A percentile compares a stretch with the other conserved stretches of the same genome.
Evolutionary conservation across 2,888 invertebrate genomes (phyloP).

Genomic region (Pterostichus madidus): DNA sequence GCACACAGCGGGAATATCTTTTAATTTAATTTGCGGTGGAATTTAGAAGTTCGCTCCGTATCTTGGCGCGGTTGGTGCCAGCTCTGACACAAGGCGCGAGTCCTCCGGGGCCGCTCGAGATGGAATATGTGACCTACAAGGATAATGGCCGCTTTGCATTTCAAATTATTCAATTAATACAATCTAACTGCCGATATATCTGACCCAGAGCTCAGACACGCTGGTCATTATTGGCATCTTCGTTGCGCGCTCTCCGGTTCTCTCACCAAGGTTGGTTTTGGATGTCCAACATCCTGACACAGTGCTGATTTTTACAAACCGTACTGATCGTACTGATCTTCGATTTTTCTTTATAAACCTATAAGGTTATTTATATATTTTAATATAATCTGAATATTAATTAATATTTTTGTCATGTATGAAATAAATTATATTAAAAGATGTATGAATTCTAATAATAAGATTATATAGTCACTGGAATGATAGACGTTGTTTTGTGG

Average conservation of each 20-base stretch:
- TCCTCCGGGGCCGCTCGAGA: conserved; percentile 48
- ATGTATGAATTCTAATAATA: too few relatives aligned
- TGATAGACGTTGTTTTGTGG: too few relatives aligned
- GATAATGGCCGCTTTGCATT: conserved; percentile 66
- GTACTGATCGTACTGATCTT: too few relatives aligned
- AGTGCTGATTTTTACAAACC: too few relatives aligned
- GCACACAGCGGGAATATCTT: conserved; percentile 58
- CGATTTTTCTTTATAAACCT: too few relatives aligned
- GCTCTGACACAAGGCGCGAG: conserved; percentile 25
- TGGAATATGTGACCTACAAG: conserved; percentile 66
- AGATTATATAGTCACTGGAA: too few relatives aligned
- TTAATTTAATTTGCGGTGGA: conserved; percentile 64
- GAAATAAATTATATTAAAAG: too few relatives aligned
- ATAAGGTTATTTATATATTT: too few relatives aligned
- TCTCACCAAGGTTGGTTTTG: background rate
- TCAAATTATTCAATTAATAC: conserved; percentile 67
- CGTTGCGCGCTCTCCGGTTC: background rate
- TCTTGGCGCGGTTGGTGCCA: conserved; percentile 35
- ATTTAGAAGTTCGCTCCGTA: conserved; percentile 55
- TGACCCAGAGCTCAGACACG: conserved; percentile 46
- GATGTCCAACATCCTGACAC: background rate
- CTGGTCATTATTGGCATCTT: conserved; percentile 59
- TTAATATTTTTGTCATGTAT: too few relatives aligned
- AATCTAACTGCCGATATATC: conserved; percentile 65
- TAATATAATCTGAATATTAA: too few relatives aligned